Evolutionary conservation across 2,888 invertebrate genomes (phyloP).

Genomic region (Agrypnus murinus): DNA sequence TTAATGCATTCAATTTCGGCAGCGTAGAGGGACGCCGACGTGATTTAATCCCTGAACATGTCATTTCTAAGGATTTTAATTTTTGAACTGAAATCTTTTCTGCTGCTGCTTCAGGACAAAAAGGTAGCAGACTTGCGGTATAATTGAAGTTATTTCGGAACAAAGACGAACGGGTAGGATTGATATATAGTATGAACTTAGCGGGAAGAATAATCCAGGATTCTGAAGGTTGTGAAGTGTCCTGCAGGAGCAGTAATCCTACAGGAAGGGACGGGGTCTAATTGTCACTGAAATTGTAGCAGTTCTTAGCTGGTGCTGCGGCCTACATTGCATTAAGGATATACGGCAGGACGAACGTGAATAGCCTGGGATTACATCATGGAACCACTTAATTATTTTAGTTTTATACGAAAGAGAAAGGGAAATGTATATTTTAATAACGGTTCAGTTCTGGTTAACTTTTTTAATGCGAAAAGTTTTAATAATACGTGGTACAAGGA

Average conservation of each 20-base stretch:
- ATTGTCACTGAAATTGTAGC: conserved; percentile 51
- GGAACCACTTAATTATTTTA: conserved; percentile 55
- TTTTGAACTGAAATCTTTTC: too few species aligned
- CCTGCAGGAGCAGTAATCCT: conserved; percentile 53
- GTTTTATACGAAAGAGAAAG: conserved; percentile 33
- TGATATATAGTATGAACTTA: conserved; percentile 40
- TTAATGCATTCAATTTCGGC: conserved; percentile 23
- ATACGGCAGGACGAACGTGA: conserved; percentile 50
- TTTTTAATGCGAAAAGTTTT: neutral
- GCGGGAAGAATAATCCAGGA: conserved; percentile 51
- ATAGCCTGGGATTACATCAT: conserved; percentile 53
- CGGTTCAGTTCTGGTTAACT: neutral
- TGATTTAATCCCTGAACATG: too few species aligned
- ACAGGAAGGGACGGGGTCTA: conserved; percentile 52
- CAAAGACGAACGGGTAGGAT: conserved; percentile 36
- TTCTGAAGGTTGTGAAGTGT: conserved; percentile 53
- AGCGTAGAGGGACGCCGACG: neutral
- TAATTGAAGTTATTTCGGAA: conserved; percentile 35
- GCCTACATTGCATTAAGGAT: conserved; percentile 51
- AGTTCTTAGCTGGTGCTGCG: conserved; percentile 50
- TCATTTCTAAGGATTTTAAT: too few species aligned
- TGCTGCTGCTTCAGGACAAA: too few species aligned
- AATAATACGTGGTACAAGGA: too few species aligned
- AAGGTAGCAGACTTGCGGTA: conserved; percentile 3
- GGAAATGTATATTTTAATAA: conserved; percentile 41